A percentile compares a stretch with the other conserved stretches of the same genome.
phyloP scores from a whole-genome alignment of 2,797 vertebrate species.

The Echiichthys vipera region DNA sequence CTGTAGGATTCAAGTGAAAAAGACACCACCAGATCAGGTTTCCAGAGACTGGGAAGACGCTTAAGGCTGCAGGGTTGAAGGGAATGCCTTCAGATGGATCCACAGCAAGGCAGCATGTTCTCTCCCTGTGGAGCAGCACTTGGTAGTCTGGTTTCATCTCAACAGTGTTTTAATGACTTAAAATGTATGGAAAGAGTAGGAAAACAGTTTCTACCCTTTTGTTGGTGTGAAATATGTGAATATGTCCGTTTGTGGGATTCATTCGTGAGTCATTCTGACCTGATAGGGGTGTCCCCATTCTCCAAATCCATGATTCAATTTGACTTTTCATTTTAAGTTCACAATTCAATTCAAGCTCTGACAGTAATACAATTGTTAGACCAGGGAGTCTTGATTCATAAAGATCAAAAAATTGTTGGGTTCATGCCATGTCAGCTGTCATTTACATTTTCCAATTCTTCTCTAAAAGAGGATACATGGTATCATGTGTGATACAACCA shows the following conservation, averaged over 20 bases:
- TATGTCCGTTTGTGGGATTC: slow-evolving; percentile 47
- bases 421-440: too few species aligned
- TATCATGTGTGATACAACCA: too few species aligned
- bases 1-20: slow-evolving; percentile 73
- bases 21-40: slow-evolving; percentile 71
- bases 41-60: slow-evolving; percentile 62
- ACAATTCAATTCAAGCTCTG: too few species aligned
- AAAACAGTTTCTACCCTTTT: slow-evolving; percentile 24
- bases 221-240: slow-evolving; percentile 23
- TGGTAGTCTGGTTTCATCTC: slow-evolving; percentile 69
- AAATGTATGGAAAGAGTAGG: slow-evolving; percentile 52
- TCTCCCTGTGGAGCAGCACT: slow-evolving; percentile 61
- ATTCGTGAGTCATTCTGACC: slow-evolving; percentile 65
- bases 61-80: slow-evolving; percentile 58
- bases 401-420: too few species aligned
- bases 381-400: too few species aligned
- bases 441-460: too few species aligned
- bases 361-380: too few species aligned
- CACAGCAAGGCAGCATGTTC: slow-evolving; percentile 50
- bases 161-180: slow-evolving; percentile 45
- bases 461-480: too few species aligned
- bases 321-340: too few species aligned
- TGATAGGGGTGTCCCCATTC: too few species aligned
- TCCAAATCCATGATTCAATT: too few species aligned
- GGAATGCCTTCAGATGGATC: slow-evolving; percentile 64